These are phyloP conservation scores for Didymodactylos carnosus DNA, from an alignment of 2,888 invertebrate genomes.

Conservation along the genomic window DNA sequence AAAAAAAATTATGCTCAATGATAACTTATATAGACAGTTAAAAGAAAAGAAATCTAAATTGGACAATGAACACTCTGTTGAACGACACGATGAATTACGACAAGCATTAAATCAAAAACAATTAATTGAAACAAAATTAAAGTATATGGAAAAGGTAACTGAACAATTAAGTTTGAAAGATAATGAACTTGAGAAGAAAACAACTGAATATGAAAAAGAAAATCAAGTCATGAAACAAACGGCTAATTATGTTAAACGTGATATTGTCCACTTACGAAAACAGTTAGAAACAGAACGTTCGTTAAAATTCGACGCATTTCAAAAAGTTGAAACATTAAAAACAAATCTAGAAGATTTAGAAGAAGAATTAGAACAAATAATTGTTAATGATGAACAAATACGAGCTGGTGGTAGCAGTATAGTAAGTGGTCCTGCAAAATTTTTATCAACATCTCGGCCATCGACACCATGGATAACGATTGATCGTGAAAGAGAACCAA, in stretches of 20 bases:
- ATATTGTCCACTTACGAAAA: background rate
- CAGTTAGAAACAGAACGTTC: conserved; percentile 21
- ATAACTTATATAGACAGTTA: background rate
- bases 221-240: background rate
- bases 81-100: background rate
- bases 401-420: background rate
- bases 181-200: background rate
- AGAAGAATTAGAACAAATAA: background rate
- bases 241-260: background rate
- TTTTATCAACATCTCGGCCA: background rate
- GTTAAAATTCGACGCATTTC: conserved; percentile 31
- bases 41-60: background rate
- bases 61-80: background rate
- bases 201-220: background rate
- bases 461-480: background rate
- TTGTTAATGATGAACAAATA: background rate
- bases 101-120: background rate
- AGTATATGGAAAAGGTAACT: background rate
- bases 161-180: background rate
- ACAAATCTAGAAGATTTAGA: conserved; percentile 16
- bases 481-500: too few relatives aligned
- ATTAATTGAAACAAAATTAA: background rate
- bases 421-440: background rate
- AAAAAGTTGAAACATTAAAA: conserved; percentile 30
- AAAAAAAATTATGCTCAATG: background rate